Conservation (phyloP, 2,113 vertebrate genomes). For the Euleptes europaea region DNA sequence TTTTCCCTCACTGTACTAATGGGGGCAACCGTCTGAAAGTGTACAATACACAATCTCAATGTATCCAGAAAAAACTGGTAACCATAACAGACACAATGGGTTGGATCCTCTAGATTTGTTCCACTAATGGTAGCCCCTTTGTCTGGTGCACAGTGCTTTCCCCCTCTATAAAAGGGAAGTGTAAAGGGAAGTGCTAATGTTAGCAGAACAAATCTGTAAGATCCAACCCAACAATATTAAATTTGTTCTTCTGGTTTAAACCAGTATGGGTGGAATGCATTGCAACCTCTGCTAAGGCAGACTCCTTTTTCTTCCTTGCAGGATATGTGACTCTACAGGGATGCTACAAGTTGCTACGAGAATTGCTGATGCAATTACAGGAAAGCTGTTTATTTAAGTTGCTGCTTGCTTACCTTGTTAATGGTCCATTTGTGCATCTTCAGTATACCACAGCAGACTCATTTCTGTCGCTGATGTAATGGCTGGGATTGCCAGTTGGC, state of each 20-base stretch:
- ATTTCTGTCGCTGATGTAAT: not conserved
- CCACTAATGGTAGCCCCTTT: no score
- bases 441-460: not conserved
- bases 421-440: not conserved
- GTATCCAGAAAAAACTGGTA: no score
- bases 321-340: not conserved
- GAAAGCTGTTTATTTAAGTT: not conserved
- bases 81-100: no score
- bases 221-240: not conserved
- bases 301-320: not conserved
- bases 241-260: not conserved
- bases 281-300: not conserved
- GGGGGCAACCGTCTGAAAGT: no score
- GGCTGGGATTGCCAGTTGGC: not conserved
- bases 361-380: not conserved
- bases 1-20: no score
- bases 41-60: no score
- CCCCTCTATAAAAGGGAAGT: no score
- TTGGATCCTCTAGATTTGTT: no score
- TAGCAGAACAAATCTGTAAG: no score
- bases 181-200: no score
- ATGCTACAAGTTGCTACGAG: not conserved
- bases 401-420: not conserved
- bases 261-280: no score
- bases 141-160: no score